Percentiles rank a stretch among this genome's conserved stretches.
phyloP scores from a whole-genome alignment of 1,140 invertebrate genomes.

The Thereuonema tuberculata region DNA sequence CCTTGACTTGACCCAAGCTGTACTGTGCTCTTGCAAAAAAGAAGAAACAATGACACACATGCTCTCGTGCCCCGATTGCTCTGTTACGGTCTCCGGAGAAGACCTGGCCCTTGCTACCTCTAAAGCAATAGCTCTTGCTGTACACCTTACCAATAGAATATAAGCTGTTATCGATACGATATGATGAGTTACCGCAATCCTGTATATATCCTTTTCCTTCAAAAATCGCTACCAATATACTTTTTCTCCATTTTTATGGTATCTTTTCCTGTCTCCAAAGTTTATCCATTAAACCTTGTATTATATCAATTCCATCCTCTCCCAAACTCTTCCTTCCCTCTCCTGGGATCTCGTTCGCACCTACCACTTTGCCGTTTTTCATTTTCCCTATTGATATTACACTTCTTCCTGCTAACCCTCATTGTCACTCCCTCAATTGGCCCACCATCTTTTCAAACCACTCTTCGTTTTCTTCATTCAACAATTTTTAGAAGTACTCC shows the following conservation, averaged over 20 bases:
- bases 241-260: background rate
- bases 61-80: no score
- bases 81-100: no score
- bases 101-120: no score
- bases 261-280: background rate
- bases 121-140: no score
- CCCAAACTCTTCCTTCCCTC: background rate
- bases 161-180: no score
- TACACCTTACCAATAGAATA: no score
- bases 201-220: constrained; percentile 1
- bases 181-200: background rate
- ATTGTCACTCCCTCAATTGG: background rate
- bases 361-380: background rate
- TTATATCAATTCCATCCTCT: background rate
- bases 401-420: background rate
- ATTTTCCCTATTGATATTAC: background rate
- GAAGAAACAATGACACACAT: no score
- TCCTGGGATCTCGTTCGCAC: background rate
- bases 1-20: no score
- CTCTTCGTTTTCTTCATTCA: background rate
- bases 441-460: background rate
- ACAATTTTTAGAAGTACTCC: background rate
- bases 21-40: no score
- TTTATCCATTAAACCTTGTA: background rate
- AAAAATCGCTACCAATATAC: background rate